Percentiles rank a stretch among this genome's conserved stretches.
These are phyloP conservation scores for Monochamus alternatus DNA, from an alignment of 2,888 invertebrate genomes.

Conservation along the genomic window DNA sequence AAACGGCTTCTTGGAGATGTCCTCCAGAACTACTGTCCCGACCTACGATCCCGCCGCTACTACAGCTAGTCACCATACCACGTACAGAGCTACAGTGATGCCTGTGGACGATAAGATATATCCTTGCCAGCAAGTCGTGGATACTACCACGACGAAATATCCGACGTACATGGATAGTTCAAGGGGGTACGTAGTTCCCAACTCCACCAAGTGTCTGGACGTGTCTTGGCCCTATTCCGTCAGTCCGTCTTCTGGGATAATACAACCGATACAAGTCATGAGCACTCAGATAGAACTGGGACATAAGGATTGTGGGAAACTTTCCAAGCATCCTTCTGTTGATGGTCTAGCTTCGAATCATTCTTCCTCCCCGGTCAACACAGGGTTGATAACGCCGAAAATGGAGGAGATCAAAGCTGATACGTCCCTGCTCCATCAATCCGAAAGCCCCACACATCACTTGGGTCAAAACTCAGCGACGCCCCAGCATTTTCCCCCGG, in stretches of 20 bases:
- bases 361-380: slow-evolving; percentile 77
- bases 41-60: slow-evolving; percentile 74
- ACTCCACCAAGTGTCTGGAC: slow-evolving; percentile 70
- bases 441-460: slow-evolving; percentile 58
- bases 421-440: slow-evolving; percentile 56
- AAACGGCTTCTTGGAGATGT: slow-evolving; percentile 88
- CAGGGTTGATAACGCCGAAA: slow-evolving; percentile 75
- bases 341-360: slow-evolving; percentile 76
- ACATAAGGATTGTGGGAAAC: slow-evolving; percentile 64
- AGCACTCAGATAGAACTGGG: slow-evolving; percentile 61
- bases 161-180: slow-evolving; percentile 76
- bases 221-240: slow-evolving; percentile 72
- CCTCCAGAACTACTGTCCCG: slow-evolving; percentile 77
- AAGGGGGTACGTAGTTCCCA: slow-evolving; percentile 73
- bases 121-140: slow-evolving; percentile 75
- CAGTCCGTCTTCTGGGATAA: slow-evolving; percentile 71
- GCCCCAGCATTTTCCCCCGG: slow-evolving; percentile 68
- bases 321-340: slow-evolving; percentile 66
- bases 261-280: slow-evolving; percentile 71
- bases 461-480: slow-evolving; percentile 59
- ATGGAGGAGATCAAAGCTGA: slow-evolving; percentile 76
- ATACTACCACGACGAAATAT: slow-evolving; percentile 74
- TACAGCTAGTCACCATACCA: slow-evolving; percentile 69
- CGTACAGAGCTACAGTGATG: slow-evolving; percentile 67
- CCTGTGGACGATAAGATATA: slow-evolving; percentile 76